These are phyloP conservation scores for Carassius carassius DNA, from an alignment of 2,113 vertebrate species.

Conservation along the genomic window DNA sequence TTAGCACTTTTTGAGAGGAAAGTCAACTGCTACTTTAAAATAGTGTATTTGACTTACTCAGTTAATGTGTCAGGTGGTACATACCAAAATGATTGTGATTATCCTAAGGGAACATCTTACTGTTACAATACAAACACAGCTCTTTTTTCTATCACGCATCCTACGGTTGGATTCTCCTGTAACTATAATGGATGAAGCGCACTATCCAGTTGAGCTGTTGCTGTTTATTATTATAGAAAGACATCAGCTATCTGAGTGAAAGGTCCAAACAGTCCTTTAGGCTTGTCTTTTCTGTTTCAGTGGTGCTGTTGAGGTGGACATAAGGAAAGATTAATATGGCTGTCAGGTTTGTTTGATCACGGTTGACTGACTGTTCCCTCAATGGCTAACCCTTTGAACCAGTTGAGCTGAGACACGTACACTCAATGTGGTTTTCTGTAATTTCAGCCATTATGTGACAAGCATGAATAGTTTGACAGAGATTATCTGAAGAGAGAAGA, in stretches of 20 bases:
- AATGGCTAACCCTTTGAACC: constrained; percentile 27
- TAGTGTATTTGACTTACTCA: no score
- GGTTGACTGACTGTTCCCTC: constrained; percentile 40
- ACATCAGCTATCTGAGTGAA: not conserved
- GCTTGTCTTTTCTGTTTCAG: constrained; percentile 29
- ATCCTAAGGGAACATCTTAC: no score
- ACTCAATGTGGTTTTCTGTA: constrained; percentile 7
- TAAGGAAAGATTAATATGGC: constrained; percentile 47
- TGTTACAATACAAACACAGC: no score
- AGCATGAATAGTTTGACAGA: constrained; percentile 2
- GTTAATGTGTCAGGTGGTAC: no score
- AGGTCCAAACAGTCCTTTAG: constrained; percentile 14
- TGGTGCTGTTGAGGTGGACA: constrained; percentile 25
- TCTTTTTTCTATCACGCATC: not conserved
- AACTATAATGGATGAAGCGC: not conserved
- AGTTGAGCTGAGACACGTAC: constrained; percentile 27
- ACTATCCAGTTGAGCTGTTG: not conserved
- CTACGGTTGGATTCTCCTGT: not conserved
- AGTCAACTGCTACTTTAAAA: not conserved
- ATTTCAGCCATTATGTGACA: not conserved
- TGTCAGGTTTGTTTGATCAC: constrained; percentile 46
- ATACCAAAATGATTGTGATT: no score
- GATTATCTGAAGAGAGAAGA: constrained; percentile 6
- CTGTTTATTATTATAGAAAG: not conserved
- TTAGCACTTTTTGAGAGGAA: not conserved